Evolutionary conservation across 2,888 invertebrate genomes (phyloP).

Genomic region (Trichogramma evanescens): DNA sequence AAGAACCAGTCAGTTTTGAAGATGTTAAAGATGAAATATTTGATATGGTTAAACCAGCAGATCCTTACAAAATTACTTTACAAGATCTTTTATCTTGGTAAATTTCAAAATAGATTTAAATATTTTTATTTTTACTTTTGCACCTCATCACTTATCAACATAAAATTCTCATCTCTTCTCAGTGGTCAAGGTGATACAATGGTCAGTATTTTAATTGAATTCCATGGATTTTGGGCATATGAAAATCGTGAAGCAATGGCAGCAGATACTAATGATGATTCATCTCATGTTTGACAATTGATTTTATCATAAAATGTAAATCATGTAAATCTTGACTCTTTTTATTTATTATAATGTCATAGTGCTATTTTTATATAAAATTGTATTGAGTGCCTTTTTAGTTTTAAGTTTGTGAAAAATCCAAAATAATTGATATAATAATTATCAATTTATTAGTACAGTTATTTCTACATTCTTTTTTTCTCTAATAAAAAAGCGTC

Average conservation of each 20-base stretch:
- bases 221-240: constrained; percentile 94
- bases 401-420: constrained; percentile 7
- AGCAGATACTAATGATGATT: constrained; percentile 53
- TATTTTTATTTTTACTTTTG: neutral
- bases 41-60: constrained; percentile 90
- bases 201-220: constrained; percentile 86
- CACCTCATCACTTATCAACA: constrained; percentile 1
- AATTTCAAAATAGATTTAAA: constrained; percentile 14
- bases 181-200: constrained; percentile 92
- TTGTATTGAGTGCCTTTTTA: neutral
- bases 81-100: constrained; percentile 75
- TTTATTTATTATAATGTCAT: constrained; percentile 2
- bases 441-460: neutral
- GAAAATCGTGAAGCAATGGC: constrained; percentile 83
- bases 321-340: constrained; percentile 10
- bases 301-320: neutral
- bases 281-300: constrained; percentile 39
- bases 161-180: constrained; percentile 27
- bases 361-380: constrained; percentile 5
- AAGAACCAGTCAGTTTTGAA: constrained; percentile 85
- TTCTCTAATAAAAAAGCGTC: neutral
- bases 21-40: constrained; percentile 97
- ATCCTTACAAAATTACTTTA: constrained; percentile 77
- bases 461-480: neutral
- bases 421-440: constrained; percentile 3